Percentiles rank a stretch among this genome's conserved stretches.
Conservation (phyloP, 2,113 vertebrate genomes). For the Grammomys dolichurus region DNA sequence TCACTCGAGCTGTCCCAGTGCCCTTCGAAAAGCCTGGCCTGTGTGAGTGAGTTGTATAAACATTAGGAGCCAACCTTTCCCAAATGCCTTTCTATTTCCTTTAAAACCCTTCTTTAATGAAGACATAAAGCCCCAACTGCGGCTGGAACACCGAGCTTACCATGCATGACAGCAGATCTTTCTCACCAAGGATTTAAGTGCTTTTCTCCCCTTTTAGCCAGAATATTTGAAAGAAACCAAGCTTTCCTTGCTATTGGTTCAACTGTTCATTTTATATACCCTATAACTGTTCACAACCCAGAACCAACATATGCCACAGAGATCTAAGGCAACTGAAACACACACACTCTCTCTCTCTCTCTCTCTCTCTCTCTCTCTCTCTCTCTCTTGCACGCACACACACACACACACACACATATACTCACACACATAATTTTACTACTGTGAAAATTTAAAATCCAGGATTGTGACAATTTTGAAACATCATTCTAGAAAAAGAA, state of each 20-base stretch:
- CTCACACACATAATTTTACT: constrained; percentile 52
- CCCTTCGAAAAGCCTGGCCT: constrained; percentile 38
- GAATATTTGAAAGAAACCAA: constrained; percentile 63
- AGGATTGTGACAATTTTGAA: constrained; percentile 76
- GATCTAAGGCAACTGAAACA: constrained; percentile 6
- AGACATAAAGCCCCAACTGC: constrained; percentile 66
- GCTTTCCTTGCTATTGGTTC: constrained; percentile 47
- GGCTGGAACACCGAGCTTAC: constrained; percentile 48
- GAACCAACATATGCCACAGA: constrained; percentile 55
- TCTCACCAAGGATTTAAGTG: constrained; percentile 52
- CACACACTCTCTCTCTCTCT: not conserved
- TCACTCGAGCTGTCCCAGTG: not conserved
- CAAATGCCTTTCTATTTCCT: constrained; percentile 29
- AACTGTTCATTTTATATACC: constrained; percentile 46
- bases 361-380: not conserved
- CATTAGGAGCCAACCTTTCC: constrained; percentile 61
- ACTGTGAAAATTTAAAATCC: constrained; percentile 80
- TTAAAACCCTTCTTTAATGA: constrained; percentile 76
- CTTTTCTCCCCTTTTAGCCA: not conserved
- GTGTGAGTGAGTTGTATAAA: not conserved
- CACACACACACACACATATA: not conserved
- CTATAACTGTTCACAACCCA: constrained; percentile 36
- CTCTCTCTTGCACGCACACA: constrained; percentile 69
- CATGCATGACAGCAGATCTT: constrained; percentile 69
- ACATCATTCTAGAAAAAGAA: constrained; percentile 60